phyloP scores from a whole-genome alignment of 2,113 vertebrate species.

The Gobius niger region DNA sequence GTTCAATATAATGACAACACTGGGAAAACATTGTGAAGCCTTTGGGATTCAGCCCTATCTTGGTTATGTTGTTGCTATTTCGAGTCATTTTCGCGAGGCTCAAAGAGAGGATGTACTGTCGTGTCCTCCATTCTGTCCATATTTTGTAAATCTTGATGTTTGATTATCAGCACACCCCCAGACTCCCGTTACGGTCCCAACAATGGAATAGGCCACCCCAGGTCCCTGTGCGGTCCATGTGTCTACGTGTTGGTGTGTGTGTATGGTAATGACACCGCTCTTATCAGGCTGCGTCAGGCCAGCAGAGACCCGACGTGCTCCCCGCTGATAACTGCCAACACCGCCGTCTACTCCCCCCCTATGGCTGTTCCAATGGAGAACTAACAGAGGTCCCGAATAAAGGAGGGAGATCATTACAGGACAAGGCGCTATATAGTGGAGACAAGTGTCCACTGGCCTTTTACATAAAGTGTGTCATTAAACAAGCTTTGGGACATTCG shows the following conservation, averaged over 20 bases:
- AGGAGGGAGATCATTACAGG: constrained; percentile 65
- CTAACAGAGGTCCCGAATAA: constrained; percentile 72
- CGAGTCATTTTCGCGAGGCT: constrained; percentile 18
- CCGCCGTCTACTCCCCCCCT: constrained; percentile 58
- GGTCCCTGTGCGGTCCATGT: constrained; percentile 6
- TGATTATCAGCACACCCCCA: constrained; percentile 71
- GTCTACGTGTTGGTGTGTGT: background rate
- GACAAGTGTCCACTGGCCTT: constrained; percentile 42
- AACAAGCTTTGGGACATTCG: background rate
- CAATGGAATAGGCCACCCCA: constrained; percentile 67
- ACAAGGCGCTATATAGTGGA: constrained; percentile 39
- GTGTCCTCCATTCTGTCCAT: constrained; percentile 37
- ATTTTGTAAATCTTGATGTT: constrained; percentile 66
- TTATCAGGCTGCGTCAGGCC: constrained; percentile 76
- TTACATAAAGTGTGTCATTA: constrained; percentile 23
- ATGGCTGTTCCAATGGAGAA: constrained; percentile 64
- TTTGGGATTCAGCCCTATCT: background rate
- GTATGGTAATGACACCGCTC: constrained; percentile 66
- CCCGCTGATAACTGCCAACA: constrained; percentile 68
- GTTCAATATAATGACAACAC: background rate
- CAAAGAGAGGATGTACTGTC: constrained; percentile 16
- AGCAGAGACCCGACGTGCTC: constrained; percentile 70
- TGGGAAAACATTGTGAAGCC: background rate
- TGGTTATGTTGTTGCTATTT: constrained; percentile 15
- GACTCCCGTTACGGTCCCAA: constrained; percentile 68